Percentiles rank a stretch among this genome's conserved stretches.
Conservation (phyloP, 2,888 invertebrate species). For the Podabrus alpinus region DNA sequence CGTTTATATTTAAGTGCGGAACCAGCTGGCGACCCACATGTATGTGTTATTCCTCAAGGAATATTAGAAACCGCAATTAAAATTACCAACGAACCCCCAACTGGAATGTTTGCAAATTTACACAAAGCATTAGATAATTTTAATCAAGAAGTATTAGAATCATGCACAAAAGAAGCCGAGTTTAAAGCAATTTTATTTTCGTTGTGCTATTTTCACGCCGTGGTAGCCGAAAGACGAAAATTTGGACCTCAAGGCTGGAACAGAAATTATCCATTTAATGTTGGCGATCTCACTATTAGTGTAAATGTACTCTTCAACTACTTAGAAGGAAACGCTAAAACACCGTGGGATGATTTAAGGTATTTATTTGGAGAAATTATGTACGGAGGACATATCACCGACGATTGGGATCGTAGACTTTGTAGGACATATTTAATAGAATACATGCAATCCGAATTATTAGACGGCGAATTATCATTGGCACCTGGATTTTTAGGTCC, state of each 20-base stretch:
- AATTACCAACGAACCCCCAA: constrained; percentile 95
- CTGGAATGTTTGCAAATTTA: constrained; percentile 92
- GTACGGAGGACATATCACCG: constrained; percentile 97
- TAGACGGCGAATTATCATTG: constrained; percentile 82
- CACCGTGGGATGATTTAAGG: constrained; percentile 93
- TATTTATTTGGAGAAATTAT: constrained; percentile 96
- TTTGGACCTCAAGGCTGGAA: constrained; percentile 97
- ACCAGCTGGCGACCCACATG: constrained; percentile 71
- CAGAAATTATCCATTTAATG: constrained; percentile 75
- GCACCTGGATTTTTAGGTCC: constrained; percentile 87
- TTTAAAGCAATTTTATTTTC: constrained; percentile 89
- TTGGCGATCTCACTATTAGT: constrained; percentile 90
- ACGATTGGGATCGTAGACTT: constrained; percentile 91
- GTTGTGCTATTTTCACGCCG: constrained; percentile 93
- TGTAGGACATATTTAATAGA: constrained; percentile 86
- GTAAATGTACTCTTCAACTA: constrained; percentile 90
- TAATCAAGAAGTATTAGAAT: constrained; percentile 88
- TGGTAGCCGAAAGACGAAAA: constrained; percentile 88
- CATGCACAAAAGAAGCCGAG: constrained; percentile 90
- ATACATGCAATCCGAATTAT: constrained; percentile 84
- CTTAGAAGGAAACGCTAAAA: constrained; percentile 82
- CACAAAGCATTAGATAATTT: constrained; percentile 93
- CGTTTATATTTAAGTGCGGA: constrained; percentile 87
- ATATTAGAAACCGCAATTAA: constrained; percentile 92
- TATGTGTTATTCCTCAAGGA: constrained; percentile 77